These are phyloP conservation scores for Synanthedon vespiformis DNA, from an alignment of 2,888 invertebrate genomes.

Conservation along the genomic window DNA sequence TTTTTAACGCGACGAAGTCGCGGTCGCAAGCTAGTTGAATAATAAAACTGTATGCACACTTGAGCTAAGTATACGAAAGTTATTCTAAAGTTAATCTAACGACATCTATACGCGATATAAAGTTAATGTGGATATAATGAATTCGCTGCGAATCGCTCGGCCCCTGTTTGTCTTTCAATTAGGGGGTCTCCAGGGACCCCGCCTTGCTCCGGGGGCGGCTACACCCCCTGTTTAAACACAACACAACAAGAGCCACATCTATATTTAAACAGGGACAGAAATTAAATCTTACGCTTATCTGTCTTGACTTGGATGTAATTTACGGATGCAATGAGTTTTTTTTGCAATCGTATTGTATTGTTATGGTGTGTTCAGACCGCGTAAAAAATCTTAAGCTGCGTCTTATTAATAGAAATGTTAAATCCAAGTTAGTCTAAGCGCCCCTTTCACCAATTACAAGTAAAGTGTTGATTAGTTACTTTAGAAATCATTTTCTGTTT, in stretches of 20 bases:
- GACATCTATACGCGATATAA: slow-evolving; percentile 16
- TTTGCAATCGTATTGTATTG: background rate
- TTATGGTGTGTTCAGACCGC: background rate
- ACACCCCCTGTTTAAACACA: slow-evolving; percentile 36
- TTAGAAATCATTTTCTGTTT: too few species aligned
- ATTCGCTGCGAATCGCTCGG: slow-evolving; percentile 53
- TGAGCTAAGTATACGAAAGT: too few species aligned
- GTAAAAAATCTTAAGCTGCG: too few species aligned
- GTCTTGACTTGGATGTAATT: slow-evolving; percentile 31
- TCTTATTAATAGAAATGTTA: too few species aligned
- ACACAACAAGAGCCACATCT: slow-evolving; percentile 32
- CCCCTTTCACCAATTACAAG: too few species aligned
- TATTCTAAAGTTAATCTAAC: background rate
- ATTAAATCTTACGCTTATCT: slow-evolving; percentile 53
- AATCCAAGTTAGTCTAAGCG: too few species aligned
- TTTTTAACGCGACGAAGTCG: too few species aligned
- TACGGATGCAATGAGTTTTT: slow-evolving; percentile 28
- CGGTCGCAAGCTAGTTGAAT: too few species aligned
- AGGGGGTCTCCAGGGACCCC: slow-evolving; percentile 35
- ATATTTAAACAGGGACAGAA: slow-evolving; percentile 55
- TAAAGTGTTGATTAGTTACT: too few species aligned
- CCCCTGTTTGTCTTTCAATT: slow-evolving; percentile 70
- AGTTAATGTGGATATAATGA: slow-evolving; percentile 63
- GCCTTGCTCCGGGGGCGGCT: slow-evolving; percentile 7
- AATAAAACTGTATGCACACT: too few species aligned